phyloP scores from a whole-genome alignment of 2,113 vertebrate species.

The Picathartes gymnocephalus region DNA sequence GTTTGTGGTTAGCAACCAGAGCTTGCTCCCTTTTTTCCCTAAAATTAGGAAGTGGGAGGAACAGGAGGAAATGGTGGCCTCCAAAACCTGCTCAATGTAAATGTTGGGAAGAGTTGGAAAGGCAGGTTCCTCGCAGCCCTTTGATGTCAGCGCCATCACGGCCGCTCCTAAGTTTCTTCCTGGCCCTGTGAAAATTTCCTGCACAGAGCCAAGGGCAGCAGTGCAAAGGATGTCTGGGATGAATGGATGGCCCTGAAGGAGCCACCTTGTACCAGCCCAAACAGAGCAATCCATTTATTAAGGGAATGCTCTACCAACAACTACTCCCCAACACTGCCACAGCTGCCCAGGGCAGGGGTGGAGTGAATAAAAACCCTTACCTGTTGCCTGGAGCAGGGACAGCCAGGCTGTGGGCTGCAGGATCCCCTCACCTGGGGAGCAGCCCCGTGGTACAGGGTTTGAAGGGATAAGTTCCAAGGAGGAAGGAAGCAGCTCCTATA shows the following conservation, averaged over 20 bases:
- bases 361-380: neutral
- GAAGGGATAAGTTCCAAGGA: neutral
- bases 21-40: neutral
- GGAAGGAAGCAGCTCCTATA: neutral
- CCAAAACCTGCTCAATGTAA: neutral
- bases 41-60: slow-evolving; percentile 36
- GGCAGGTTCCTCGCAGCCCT: neutral
- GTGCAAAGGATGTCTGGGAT: neutral
- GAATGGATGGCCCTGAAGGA: neutral
- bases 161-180: neutral
- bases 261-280: neutral
- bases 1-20: neutral
- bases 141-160: neutral
- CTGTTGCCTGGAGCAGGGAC: neutral
- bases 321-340: neutral
- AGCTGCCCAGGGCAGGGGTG: neutral
- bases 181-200: neutral
- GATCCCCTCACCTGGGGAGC: neutral
- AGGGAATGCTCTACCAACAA: neutral
- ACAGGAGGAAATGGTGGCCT: neutral
- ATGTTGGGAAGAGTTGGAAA: neutral
- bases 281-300: neutral
- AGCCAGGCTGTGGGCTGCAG: neutral
- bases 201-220: neutral
- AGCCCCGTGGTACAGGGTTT: neutral